A percentile compares a stretch with the other conserved stretches of the same genome.
phyloP scores from a whole-genome alignment of 2,113 vertebrate species.

The Indicator indicator region DNA sequence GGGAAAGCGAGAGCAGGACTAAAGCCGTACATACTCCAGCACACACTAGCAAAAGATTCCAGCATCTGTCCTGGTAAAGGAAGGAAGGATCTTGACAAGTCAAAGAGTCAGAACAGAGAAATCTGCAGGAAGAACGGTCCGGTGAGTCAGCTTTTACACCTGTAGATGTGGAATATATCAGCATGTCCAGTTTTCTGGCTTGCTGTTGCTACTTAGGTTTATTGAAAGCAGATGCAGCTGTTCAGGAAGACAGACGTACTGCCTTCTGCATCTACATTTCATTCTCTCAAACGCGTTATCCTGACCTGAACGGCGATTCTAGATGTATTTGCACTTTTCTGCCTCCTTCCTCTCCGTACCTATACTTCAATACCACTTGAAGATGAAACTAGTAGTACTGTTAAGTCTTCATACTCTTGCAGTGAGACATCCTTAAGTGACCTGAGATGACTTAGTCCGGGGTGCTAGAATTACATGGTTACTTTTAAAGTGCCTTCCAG shows the following conservation, averaged over 20 bases:
- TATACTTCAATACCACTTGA: not conserved
- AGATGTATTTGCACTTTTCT: not conserved
- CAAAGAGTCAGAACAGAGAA: not conserved
- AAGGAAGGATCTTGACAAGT: not conserved
- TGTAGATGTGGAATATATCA: not conserved
- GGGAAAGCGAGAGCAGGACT: not conserved
- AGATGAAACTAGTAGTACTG: not conserved
- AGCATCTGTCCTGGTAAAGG: not conserved
- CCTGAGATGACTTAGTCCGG: not conserved
- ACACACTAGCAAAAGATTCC: not conserved
- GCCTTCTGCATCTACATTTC: not conserved
- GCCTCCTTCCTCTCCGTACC: not conserved
- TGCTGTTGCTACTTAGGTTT: not conserved
- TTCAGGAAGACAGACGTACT: not conserved
- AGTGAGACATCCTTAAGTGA: not conserved
- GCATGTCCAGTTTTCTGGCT: fast-evolving
- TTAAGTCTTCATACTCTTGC: not conserved
- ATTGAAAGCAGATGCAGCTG: not conserved
- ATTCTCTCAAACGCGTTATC: not conserved
- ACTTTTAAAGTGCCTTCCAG: not conserved
- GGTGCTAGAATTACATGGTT: not conserved
- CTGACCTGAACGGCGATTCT: not conserved
- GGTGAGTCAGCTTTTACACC: not conserved
- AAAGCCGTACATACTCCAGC: not conserved
- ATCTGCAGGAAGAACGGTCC: not conserved